phyloP scores from a whole-genome alignment of 2,797 vertebrate genomes.

The Orientallactaga sibirica region DNA sequence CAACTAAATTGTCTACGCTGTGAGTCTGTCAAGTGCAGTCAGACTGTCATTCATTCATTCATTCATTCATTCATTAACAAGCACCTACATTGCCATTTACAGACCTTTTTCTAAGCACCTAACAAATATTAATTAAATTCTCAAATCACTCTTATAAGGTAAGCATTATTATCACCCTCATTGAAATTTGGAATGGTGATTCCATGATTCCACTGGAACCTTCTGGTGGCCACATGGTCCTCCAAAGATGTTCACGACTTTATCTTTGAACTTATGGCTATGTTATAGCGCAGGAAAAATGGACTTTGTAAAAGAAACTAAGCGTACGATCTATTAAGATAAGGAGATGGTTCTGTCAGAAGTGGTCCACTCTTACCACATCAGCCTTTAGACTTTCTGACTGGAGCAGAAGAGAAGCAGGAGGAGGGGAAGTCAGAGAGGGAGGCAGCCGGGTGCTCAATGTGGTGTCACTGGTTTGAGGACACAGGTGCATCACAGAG shows the following conservation, averaged over 20 bases:
- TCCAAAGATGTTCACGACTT: too few species aligned
- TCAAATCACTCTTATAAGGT: background rate
- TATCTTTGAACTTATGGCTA: background rate
- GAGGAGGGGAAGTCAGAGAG: background rate
- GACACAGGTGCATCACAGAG: fast-evolving
- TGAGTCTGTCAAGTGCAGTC: background rate
- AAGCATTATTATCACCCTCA: background rate
- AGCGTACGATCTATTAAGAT: background rate
- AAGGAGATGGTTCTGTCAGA: background rate
- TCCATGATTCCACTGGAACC: background rate
- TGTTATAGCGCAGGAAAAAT: background rate
- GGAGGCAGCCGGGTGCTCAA: background rate
- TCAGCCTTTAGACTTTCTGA: background rate
- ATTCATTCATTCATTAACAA: background rate
- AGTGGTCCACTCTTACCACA: background rate
- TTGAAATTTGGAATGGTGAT: background rate
- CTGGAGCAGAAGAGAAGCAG: background rate
- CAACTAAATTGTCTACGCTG: background rate
- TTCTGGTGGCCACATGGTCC: background rate
- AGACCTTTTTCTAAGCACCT: background rate
- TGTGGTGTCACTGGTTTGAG: background rate
- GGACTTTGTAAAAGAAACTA: background rate
- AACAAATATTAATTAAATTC: background rate
- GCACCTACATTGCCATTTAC: background rate
- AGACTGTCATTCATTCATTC: background rate